A percentile compares a stretch with the other conserved stretches of the same genome.
These are phyloP conservation scores for Crioceris asparagi DNA, from an alignment of 2,888 invertebrate genomes.

Conservation along the genomic window DNA sequence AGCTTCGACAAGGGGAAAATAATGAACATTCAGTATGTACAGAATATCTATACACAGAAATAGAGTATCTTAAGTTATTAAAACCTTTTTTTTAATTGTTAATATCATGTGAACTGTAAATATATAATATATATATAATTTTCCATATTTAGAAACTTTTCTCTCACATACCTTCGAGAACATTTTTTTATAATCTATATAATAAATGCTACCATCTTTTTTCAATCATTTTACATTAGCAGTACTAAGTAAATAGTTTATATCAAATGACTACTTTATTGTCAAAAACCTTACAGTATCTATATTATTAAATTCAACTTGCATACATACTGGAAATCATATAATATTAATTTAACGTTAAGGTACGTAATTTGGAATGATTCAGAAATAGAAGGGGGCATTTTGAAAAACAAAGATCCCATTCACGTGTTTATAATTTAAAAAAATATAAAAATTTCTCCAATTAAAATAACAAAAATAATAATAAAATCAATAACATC, in stretches of 20 bases:
- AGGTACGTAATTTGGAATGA: slow-evolving; percentile 42
- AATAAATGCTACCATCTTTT: slow-evolving; percentile 37
- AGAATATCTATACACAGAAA: slow-evolving; percentile 35
- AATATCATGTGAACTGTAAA: slow-evolving; percentile 35
- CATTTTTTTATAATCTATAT: slow-evolving; percentile 23
- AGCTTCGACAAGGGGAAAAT: slow-evolving; percentile 17
- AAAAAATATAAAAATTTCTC: no score
- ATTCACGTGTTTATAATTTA: no score
- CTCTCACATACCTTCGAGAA: slow-evolving; percentile 35
- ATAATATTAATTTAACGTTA: no score
- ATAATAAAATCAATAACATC: no score
- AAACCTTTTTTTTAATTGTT: slow-evolving; percentile 34
- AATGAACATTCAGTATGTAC: slow-evolving; percentile 32
- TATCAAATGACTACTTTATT: slow-evolving; percentile 42
- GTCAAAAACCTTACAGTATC: slow-evolving; percentile 39
- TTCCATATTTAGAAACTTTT: slow-evolving; percentile 27
- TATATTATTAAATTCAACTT: slow-evolving; percentile 29
- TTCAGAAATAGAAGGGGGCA: no score
- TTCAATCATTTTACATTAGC: slow-evolving; percentile 35
- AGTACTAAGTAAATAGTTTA: slow-evolving; percentile 36
- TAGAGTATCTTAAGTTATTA: slow-evolving; percentile 33
- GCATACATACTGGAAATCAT: slow-evolving; percentile 38
- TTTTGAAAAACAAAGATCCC: no score
- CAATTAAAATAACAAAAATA: no score
- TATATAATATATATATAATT: slow-evolving; percentile 27